phyloP scores from a whole-genome alignment of 2,888 invertebrate species.

The Orthosia gothica region DNA sequence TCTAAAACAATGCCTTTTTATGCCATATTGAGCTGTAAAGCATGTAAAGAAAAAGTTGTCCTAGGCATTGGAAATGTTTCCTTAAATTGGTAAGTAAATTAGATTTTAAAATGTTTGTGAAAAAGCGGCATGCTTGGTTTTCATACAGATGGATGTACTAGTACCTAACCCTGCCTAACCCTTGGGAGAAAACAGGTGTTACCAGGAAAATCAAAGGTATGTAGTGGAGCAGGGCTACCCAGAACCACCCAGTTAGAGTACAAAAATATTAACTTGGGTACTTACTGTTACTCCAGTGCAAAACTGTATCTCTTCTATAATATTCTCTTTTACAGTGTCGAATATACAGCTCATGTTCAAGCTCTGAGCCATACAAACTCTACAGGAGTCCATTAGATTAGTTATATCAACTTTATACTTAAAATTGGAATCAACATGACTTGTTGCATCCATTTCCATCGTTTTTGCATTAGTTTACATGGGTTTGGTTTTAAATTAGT shows the following conservation, averaged over 20 bases:
- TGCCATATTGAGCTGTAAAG: too few relatives aligned
- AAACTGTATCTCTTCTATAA: conserved; percentile 73
- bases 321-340: conserved; percentile 59
- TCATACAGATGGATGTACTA: too few relatives aligned
- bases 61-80: too few relatives aligned
- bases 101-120: too few relatives aligned
- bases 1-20: too few relatives aligned
- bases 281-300: conserved; percentile 81
- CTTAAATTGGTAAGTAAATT: too few relatives aligned
- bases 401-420: conserved; percentile 29
- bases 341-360: conserved; percentile 72
- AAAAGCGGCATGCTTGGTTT: too few relatives aligned
- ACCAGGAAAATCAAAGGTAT: too few relatives aligned
- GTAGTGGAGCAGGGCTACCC: too few relatives aligned
- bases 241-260: not conserved
- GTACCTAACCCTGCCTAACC: too few relatives aligned
- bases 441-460: conserved; percentile 55
- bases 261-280: not conserved
- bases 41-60: too few relatives aligned
- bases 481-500: not conserved
- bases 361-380: conserved; percentile 74
- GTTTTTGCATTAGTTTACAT: conserved; percentile 2
- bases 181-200: not conserved
- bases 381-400: conserved; percentile 67
- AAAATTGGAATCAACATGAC: conserved; percentile 28